Base-by-base conservation (phyloP, 2,797 vertebrate genomes). In the Microchirus variegatus region DNA sequence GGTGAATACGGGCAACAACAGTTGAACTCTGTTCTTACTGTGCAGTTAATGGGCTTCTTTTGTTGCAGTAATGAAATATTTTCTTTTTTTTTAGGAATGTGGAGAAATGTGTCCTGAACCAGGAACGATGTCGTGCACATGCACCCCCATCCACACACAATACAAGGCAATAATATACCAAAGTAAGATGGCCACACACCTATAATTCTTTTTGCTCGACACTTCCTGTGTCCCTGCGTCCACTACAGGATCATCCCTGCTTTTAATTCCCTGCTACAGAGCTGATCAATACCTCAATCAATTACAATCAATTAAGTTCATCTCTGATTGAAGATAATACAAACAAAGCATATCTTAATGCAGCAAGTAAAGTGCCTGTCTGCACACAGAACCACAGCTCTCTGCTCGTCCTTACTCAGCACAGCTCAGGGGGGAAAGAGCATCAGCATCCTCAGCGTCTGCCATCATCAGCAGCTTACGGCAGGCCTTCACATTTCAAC, bases 1-100 rank as follows among this genome's bases (percentile, higher is more conserved):
- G 87, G 89, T 81, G 83, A 91, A 86, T 81, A 81, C 61, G 86
- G 85, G 82, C 87, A 86, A 88, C 83, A 85, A 78, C 81, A 80
- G 87, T 86, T 87, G 79, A 89, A 89, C 86, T 91, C 86, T 89
- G 74, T 87, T 89, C 83, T 92, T 91, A 91, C 83, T 88, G 66
- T 89, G 81, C 87, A 85, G 87, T 90, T 93, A 93, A 93, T 93
- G 91, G 90, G 80, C 89, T 91, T 92, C 91, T 93, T 93, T 93
- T 93, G 92, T 93, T 93, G 73, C 87, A 89, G 85, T 94, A 93
- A 93, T 93, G 91, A 93, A 93, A 93, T 90, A 90, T 88, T 89
- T 91, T 87, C 89, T 81, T 77, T 87, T 81, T 77, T 87, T 90
- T 81, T 77, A 81, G 78, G 80, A 73, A 88, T 85, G 84, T 77